Evolutionary conservation across 2,797 vertebrate genomes (phyloP), one percentile per base, ranked within the genome.

Genomic region (Melanotaenia nigrans): DNA sequence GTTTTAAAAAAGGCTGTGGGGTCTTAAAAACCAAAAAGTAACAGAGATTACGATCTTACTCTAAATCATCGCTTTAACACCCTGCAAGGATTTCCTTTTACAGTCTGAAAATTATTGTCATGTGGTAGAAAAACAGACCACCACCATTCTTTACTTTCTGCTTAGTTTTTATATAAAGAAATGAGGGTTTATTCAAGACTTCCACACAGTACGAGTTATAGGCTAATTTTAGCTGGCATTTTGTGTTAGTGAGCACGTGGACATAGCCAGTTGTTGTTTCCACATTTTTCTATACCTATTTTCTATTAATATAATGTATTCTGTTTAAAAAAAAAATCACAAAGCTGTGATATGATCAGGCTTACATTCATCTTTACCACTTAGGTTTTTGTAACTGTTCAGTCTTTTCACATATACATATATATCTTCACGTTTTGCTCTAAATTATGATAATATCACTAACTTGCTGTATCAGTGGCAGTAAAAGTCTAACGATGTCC

Each of bases 21-120:
- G 3, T 51, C n/a, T 22, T 51, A 51, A 22, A 22, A 51, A 51
- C 8, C n/a, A 22, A 51, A 8, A 22, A 22, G n/a, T 51, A 22
- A 51, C 12, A 66, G 16, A 60, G 68, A 75, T 69, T n/a, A 56
- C 10, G 25, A 62, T 74, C 47, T 10, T 28, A 12, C 30, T 38
- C 4, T 24, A 22, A 30, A 33, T 75, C 16, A 53, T 42, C 42
- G 49, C 56, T 69, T 67, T 33, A 71, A 35, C 30, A 12, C 45
- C 62, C 2, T 25, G 36, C 12, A 1, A 55, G 28, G 14, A 58
- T 59, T 75, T 77, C 65, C 24, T 57, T 79, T 68, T 71, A 64
- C 54, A 63, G 40, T 42, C 33, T 56, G 36, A 63, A 73, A 42
- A 51, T 72, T 58, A 3, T 11, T 25, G 51, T 54, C n/a, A 10